phyloP scores from a whole-genome alignment of 23 tunicate species.

The Styela clava region DNA sequence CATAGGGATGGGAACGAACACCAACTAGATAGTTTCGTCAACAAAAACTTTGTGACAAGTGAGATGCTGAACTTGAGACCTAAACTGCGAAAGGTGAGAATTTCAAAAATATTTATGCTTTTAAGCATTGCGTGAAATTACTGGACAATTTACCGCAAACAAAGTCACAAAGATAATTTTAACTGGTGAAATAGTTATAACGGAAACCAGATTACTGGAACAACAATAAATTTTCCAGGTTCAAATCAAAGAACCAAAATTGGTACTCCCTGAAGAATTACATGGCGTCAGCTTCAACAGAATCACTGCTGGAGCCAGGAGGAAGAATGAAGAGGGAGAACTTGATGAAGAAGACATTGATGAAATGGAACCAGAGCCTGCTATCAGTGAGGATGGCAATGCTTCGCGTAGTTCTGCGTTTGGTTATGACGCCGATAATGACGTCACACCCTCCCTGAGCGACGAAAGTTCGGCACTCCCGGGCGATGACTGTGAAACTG shows the following conservation, averaged over 20 bases:
- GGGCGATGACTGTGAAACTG: constrained; percentile 8
- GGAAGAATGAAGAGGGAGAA: constrained; percentile 23
- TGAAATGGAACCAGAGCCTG: constrained; percentile 18
- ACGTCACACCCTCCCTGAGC: constrained; percentile 47
- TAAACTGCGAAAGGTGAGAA: constrained; percentile 53
- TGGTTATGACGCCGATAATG: constrained; percentile 45
- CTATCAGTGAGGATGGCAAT: constrained; percentile 18
- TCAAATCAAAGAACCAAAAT: constrained; percentile 64
- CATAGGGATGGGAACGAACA: constrained; percentile 70
- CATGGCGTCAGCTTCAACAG: constrained; percentile 69
- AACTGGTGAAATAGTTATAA: too few relatives aligned
- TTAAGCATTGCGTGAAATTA: too few relatives aligned
- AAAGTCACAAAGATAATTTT: too few relatives aligned
- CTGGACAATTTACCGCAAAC: too few relatives aligned
- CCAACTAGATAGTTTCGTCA: constrained; percentile 41
- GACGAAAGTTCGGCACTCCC: constrained; percentile 36
- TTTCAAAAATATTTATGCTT: too few relatives aligned
- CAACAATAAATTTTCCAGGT: constrained; percentile 62
- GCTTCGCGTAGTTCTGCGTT: constrained; percentile 26
- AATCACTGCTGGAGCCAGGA: constrained; percentile 74
- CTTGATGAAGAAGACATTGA: neutral
- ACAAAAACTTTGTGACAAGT: constrained; percentile 63
- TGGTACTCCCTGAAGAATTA: constrained; percentile 63
- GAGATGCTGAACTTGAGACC: constrained; percentile 71
- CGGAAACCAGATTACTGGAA: too few relatives aligned